Conservation (phyloP, 2,888 invertebrate genomes). For the Philhelius pedissequus region DNA sequence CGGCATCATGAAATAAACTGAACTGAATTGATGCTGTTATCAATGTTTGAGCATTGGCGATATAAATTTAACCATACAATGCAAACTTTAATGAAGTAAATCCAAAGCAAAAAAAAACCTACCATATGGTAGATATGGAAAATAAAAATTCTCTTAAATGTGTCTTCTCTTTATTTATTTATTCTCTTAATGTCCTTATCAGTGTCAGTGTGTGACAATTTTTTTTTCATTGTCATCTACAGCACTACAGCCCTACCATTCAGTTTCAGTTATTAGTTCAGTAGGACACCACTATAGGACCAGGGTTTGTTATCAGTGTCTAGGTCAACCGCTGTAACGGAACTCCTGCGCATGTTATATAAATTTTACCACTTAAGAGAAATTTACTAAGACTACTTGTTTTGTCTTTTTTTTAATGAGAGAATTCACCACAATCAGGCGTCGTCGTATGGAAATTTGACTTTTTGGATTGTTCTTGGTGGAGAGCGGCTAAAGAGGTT, state of each 20-base stretch:
- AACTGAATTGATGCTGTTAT: slow-evolving; percentile 61
- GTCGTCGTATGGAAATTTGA: not conserved
- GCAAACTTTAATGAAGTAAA: slow-evolving; percentile 4
- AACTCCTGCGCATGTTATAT: slow-evolving; percentile 25
- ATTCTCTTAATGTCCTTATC: slow-evolving; percentile 46
- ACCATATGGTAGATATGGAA: slow-evolving; percentile 25
- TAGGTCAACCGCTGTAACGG: slow-evolving; percentile 43
- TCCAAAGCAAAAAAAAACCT: not conserved
- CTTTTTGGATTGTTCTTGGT: not conserved
- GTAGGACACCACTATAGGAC: slow-evolving; percentile 32
- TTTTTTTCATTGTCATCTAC: slow-evolving; percentile 19
- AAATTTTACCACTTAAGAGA: slow-evolving; percentile 22
- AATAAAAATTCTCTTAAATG: slow-evolving; percentile 23
- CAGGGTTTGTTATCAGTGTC: slow-evolving; percentile 40
- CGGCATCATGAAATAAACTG: slow-evolving; percentile 28
- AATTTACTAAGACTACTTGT: not conserved
- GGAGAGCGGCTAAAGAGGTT: not conserved
- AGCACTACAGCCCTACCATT: not conserved
- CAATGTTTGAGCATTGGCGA: slow-evolving; percentile 25
- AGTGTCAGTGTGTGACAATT: slow-evolving; percentile 23
- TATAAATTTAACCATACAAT: slow-evolving; percentile 2
- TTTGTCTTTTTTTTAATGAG: not conserved
- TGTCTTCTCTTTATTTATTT: not conserved
- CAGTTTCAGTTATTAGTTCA: slow-evolving; percentile 39
- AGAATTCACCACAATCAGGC: not conserved